phyloP scores from a whole-genome alignment of 37 sponge, comb jelly and placozoan species.

The Haliclona indistincta region DNA sequence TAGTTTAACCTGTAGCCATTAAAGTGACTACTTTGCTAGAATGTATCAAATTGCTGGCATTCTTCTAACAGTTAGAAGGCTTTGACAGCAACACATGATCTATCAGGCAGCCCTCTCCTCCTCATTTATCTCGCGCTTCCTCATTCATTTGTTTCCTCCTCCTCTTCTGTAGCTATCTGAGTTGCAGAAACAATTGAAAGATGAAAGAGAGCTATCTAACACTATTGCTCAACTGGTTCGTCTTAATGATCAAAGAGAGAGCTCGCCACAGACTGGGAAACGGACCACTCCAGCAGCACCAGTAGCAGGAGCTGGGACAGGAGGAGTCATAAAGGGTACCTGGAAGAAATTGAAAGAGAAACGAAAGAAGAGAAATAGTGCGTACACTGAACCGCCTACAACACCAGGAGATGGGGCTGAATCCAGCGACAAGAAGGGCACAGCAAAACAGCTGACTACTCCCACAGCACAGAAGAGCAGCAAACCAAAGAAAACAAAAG shows the following conservation, averaged over 20 bases:
- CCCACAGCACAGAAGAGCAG: not conserved
- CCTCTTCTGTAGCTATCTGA: constrained; percentile 27
- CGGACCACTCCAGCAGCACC: not conserved
- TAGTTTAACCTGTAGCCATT: no score
- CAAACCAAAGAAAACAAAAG: not conserved
- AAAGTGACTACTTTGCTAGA: no score
- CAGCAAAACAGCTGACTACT: not conserved
- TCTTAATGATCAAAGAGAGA: constrained; percentile 34
- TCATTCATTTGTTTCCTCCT: not conserved
- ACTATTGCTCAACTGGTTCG: constrained; percentile 30
- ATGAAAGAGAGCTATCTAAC: constrained; percentile 39
- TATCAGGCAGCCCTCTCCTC: no score
- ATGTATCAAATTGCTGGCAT: no score
- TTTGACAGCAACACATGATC: no score
- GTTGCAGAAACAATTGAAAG: constrained; percentile 46
- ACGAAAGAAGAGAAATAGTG: constrained; percentile 49
- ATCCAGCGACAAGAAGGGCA: not conserved
- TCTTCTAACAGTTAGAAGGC: no score
- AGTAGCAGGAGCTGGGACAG: not conserved
- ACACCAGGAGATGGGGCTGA: not conserved
- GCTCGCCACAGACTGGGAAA: no score
- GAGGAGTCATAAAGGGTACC: constrained; percentile 23
- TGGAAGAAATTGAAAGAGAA: constrained; percentile 68
- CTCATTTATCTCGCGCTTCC: no score
- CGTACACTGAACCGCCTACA: not conserved